These are phyloP conservation scores for Mesocricetus auratus DNA, from an alignment of 2,113 vertebrate genomes.

Conservation along the genomic window DNA sequence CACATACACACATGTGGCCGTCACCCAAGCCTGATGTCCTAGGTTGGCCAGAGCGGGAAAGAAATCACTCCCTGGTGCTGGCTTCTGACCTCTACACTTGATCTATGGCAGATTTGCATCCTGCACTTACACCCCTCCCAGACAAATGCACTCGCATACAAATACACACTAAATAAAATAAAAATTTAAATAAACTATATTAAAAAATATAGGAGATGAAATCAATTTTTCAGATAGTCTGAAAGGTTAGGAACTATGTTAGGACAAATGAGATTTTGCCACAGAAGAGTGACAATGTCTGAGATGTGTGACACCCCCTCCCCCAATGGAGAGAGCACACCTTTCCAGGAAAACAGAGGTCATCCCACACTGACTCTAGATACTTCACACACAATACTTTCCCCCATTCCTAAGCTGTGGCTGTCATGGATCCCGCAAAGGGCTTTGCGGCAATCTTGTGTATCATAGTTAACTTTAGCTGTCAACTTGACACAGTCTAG, in stretches of 20 bases:
- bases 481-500: background rate
- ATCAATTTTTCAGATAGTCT: constrained; percentile 37
- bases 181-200: background rate
- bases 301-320: constrained; percentile 68
- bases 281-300: constrained; percentile 78
- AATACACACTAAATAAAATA: background rate
- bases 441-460: constrained; percentile 69
- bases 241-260: constrained; percentile 77
- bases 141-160: background rate
- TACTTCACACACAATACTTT: too few species aligned
- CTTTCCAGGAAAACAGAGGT: constrained; percentile 82
- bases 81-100: background rate
- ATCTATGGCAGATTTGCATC: background rate
- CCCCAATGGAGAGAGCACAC: constrained; percentile 70
- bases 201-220: constrained; percentile 59
- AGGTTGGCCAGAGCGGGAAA: background rate
- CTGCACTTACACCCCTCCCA: background rate
- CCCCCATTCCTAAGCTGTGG: background rate
- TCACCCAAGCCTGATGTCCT: background rate
- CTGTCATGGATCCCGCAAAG: constrained; percentile 68
- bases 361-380: constrained; percentile 65
- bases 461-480: background rate
- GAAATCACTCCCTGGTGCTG: too few species aligned
- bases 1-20: background rate
- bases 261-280: constrained; percentile 78